Evolutionary conservation across 2,888 invertebrate species (phyloP).

Genomic region (Polyommatus iphigenia): DNA sequence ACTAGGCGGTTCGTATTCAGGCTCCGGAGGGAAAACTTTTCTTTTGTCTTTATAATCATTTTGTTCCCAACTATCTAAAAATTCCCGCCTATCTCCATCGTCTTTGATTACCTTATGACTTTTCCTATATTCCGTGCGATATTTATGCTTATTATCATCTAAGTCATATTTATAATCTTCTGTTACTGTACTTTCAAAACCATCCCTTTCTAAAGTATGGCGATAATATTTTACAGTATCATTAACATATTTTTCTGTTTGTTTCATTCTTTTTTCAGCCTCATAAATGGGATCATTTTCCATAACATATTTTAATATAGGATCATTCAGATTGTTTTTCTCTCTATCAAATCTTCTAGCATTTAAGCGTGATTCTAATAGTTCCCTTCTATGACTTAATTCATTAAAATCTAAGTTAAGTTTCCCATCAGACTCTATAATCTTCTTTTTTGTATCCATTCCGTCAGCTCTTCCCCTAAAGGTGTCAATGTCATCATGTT

Average conservation of each 20-base stretch:
- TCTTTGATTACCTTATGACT: constrained; percentile 62
- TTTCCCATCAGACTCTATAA: constrained; percentile 66
- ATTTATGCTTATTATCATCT: constrained; percentile 69
- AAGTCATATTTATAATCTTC: constrained; percentile 77
- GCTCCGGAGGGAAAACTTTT: constrained; percentile 70
- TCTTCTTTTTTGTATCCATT: constrained; percentile 82
- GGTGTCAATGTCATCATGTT: constrained; percentile 60
- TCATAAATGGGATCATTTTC: constrained; percentile 75
- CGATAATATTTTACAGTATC: constrained; percentile 80
- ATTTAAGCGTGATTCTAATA: constrained; percentile 87
- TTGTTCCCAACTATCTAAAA: constrained; percentile 59
- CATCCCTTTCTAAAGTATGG: constrained; percentile 79
- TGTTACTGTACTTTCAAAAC: constrained; percentile 74
- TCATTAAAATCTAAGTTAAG: constrained; percentile 77
- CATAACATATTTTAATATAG: constrained; percentile 65
- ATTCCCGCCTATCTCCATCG: constrained; percentile 66
- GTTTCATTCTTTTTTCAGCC: constrained; percentile 71
- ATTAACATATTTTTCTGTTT: constrained; percentile 78
- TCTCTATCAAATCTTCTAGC: constrained; percentile 77
- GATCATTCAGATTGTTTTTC: constrained; percentile 59
- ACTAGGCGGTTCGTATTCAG: constrained; percentile 84
- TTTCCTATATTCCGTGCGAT: constrained; percentile 66
- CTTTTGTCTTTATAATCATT: constrained; percentile 57
- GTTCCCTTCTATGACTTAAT: constrained; percentile 86
- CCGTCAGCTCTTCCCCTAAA: constrained; percentile 83